Percentiles rank a stretch among this genome's conserved stretches.
These are phyloP conservation scores for Gortyna flavago DNA, from an alignment of 2,888 invertebrate genomes.

Conservation along the genomic window DNA sequence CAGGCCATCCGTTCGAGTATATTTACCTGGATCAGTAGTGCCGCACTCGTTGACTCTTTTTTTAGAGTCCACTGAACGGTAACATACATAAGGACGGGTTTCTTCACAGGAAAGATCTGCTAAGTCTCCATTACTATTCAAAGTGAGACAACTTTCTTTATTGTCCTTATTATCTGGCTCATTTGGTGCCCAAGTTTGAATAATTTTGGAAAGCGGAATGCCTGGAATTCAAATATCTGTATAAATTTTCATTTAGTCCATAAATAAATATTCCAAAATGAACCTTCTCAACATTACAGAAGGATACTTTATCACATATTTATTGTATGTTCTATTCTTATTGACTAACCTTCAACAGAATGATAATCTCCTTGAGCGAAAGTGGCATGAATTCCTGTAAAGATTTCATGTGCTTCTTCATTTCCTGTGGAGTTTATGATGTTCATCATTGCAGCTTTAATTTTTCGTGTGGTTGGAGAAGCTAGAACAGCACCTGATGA, in stretches of 20 bases:
- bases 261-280: background rate
- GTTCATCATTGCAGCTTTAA: conserved; percentile 10
- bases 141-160: conserved; percentile 59
- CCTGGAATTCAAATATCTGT: conserved; percentile 42
- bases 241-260: background rate
- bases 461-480: conserved; percentile 43
- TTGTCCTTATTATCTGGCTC: conserved; percentile 60
- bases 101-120: conserved; percentile 49
- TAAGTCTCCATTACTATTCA: conserved; percentile 48
- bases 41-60: conserved; percentile 57
- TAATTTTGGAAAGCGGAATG: conserved; percentile 50
- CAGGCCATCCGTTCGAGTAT: background rate
- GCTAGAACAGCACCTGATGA: conserved; percentile 53
- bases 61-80: conserved; percentile 19
- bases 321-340: background rate
- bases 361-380: conserved; percentile 49
- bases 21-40: conserved; percentile 48
- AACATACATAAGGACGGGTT: conserved; percentile 59
- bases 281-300: background rate
- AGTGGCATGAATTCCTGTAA: conserved; percentile 57
- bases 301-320: background rate
- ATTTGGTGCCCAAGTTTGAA: conserved; percentile 48
- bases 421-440: background rate
- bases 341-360: conserved; percentile 45
- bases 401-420: conserved; percentile 23